These are phyloP conservation scores for Drosophila infuscata DNA, from an alignment of 2,888 invertebrate genomes.

Conservation along the genomic window DNA sequence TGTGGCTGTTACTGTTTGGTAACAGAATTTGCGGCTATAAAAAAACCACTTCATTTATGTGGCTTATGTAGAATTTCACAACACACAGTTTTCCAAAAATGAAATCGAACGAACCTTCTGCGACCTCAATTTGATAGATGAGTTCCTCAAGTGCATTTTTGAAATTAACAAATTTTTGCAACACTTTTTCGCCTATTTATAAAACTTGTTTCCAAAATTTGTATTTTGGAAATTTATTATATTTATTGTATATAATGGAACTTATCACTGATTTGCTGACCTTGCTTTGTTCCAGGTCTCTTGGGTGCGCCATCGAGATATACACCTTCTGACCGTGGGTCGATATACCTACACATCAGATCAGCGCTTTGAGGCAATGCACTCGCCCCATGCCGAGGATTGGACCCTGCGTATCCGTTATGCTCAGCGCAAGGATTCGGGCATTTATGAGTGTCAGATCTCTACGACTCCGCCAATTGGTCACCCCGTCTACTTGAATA, in stretches of 20 bases:
- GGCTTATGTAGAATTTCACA: neutral
- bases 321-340: conserved; percentile 91
- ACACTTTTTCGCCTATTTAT: neutral
- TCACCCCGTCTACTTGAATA: conserved; percentile 92
- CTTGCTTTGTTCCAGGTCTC: conserved; percentile 87
- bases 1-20: neutral
- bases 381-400: conserved; percentile 94
- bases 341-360: conserved; percentile 92
- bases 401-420: conserved; percentile 93
- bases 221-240: neutral
- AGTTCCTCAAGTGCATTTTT: neutral
- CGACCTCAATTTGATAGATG: neutral
- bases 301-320: conserved; percentile 92
- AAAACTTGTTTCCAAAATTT: neutral
- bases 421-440: conserved; percentile 90
- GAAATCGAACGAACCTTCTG: neutral
- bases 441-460: conserved; percentile 96
- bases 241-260: neutral
- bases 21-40: neutral
- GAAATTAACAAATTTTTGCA: neutral
- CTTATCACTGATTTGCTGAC: neutral
- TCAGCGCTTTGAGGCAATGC: conserved; percentile 94
- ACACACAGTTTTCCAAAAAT: neutral
- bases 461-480: conserved; percentile 95
- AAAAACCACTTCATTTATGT: neutral